Evolutionary conservation across 2,888 invertebrate species (phyloP), one percentile per base, ranked within the genome.

Genomic region (Macrophya annulata): DNA sequence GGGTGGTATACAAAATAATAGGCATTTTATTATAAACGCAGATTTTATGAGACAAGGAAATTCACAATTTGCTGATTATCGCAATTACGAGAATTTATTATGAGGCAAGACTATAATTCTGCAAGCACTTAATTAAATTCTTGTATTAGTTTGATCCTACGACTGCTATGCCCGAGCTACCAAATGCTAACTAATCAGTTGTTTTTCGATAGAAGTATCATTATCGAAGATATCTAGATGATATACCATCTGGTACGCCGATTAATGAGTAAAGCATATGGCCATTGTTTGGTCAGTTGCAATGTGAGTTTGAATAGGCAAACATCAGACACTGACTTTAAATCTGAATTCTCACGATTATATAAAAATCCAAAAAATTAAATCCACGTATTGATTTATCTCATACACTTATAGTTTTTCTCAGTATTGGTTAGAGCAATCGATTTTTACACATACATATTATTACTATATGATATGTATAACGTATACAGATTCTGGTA

Each of bases 1-100:
- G 48, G 15, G 31, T 48, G 45, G 25, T 15, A 17, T 76, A 76
- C 9, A 76, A 76, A 48, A 76, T 76, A 31, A 76, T 25, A 8
- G 45, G 45, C 76, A 76, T 76, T n/a, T 17, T 71, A 6, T 17
- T 31, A 68, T n/a, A 2, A 55, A 55, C 55, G 55, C 51, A 51
- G n/a, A 55, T 31, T 31, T 31, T 31, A 31, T 31, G 1, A 31
- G 31, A 31, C 31, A 31, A 1, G 31, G 6, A 55, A 55, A 55
- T 8, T 55, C n/a, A 55, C n/a, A n/a, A 55, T 6, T 55, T n/a
- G 6, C 31, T 31, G 31, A 31, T 31, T 31, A 31, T 31, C 31
- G 31, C 31, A 31, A 31, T 31, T 31, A 31, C 3, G 31, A 1
- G 31, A 31, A 31, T 31, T 3, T 3, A 3, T 31, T 31, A 31